Evolutionary conservation across 2,113 vertebrate genomes (phyloP).

Genomic region (Dipodomys spectabilis): DNA sequence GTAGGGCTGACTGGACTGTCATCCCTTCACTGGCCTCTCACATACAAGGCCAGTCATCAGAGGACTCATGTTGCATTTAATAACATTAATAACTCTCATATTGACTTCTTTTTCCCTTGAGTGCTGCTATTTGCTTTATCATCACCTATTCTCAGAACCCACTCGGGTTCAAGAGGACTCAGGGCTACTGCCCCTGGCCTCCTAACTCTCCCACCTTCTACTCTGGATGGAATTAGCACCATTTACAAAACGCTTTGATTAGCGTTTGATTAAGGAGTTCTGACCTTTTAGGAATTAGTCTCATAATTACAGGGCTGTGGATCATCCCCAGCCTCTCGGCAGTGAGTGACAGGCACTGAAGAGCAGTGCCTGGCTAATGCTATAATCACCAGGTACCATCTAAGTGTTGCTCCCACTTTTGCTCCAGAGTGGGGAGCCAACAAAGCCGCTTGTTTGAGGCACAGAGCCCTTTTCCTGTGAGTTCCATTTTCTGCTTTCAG

Average conservation of each 20-base stretch:
- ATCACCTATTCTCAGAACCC: constrained; percentile 13
- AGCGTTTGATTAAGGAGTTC: constrained; percentile 84
- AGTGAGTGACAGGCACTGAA: constrained; percentile 61
- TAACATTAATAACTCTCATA: neutral
- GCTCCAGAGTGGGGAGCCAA: neutral
- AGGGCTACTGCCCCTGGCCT: neutral
- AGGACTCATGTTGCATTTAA: constrained; percentile 27
- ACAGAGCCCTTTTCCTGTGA: constrained; percentile 23
- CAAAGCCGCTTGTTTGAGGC: neutral
- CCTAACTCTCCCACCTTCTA: neutral
- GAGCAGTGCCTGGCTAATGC: constrained; percentile 10
- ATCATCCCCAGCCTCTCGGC: constrained; percentile 64
- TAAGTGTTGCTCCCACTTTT: constrained; percentile 13
- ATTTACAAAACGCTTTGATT: constrained; percentile 79
- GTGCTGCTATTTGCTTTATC: constrained; percentile 52
- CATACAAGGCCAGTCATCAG: neutral
- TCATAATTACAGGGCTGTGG: constrained; percentile 76
- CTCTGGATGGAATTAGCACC: constrained; percentile 54
- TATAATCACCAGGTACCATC: constrained; percentile 70
- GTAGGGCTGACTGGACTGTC: neutral
- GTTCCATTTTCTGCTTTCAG: constrained; percentile 52
- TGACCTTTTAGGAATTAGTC: constrained; percentile 81
- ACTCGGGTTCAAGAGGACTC: constrained; percentile 52
- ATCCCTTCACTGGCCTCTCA: neutral
- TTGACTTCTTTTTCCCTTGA: constrained; percentile 38